These are phyloP conservation scores for Numenius phaeopus DNA, from an alignment of 2,797 vertebrate species.

Conservation along the genomic window DNA sequence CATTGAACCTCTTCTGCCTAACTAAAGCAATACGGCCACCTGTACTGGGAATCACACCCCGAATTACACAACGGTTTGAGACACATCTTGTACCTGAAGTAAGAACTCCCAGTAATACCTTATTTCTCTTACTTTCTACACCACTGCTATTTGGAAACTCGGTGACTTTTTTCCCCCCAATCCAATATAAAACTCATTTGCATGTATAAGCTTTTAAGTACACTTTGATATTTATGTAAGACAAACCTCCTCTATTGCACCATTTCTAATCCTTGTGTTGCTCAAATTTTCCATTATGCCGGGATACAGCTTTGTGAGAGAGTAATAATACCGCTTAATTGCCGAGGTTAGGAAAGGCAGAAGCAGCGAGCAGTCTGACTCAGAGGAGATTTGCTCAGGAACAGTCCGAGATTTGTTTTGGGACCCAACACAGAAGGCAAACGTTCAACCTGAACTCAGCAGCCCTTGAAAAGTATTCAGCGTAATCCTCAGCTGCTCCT, in stretches of 20 bases:
- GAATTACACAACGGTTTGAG: not conserved
- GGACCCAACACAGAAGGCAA: not conserved
- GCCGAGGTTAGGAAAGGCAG: not conserved
- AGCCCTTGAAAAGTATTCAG: not conserved
- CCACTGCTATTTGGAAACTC: not conserved
- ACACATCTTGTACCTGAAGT: not conserved
- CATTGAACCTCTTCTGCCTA: not conserved
- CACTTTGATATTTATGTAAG: not conserved
- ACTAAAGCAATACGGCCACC: not conserved
- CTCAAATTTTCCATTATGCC: not conserved
- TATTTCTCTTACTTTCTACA: not conserved
- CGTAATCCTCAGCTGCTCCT: not conserved
- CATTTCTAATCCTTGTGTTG: not conserved
- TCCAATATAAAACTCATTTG: not conserved
- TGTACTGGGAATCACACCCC: not conserved
- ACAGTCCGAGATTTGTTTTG: not conserved
- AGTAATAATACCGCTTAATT: not conserved
- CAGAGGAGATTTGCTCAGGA: not conserved
- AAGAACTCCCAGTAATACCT: not conserved
- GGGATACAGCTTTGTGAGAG: not conserved
- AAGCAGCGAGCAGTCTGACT: not conserved
- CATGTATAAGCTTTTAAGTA: not conserved
- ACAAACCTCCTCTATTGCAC: not conserved
- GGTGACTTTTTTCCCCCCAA: not conserved
- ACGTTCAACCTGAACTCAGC: not conserved